A percentile compares a stretch with the other conserved stretches of the same genome.
phyloP scores from a whole-genome alignment of 2,113 vertebrate genomes.

The Mobula birostris region DNA sequence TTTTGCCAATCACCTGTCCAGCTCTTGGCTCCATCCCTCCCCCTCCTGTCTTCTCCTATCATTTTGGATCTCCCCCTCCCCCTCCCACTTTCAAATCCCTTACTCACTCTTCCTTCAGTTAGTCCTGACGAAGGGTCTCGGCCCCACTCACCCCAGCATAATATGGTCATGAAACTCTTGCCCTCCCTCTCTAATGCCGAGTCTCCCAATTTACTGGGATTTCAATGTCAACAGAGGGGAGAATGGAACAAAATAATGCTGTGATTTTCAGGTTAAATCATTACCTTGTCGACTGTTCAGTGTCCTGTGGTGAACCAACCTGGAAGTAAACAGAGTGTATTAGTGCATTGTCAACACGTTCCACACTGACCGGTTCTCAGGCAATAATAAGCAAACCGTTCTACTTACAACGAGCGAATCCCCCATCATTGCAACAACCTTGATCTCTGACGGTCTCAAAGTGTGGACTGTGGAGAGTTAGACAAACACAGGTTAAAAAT shows the following conservation, averaged over 20 bases:
- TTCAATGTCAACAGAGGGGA: background rate
- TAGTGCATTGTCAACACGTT: fast-evolving
- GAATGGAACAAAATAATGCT: background rate
- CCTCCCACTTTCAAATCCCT: too few relatives aligned
- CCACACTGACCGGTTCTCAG: background rate
- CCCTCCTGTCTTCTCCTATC: too few relatives aligned
- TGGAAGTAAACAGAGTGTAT: conserved; percentile 1
- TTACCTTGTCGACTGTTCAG: background rate
- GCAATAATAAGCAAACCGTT: fast-evolving
- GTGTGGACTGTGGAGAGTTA: conserved; percentile 54
- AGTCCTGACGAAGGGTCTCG: too few relatives aligned
- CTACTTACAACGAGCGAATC: conserved; percentile 56
- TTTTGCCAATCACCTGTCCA: too few relatives aligned
- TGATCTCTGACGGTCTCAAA: conserved; percentile 58
- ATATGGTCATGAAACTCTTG: background rate
- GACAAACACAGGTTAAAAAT: conserved; percentile 13
- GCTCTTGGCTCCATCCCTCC: too few relatives aligned
- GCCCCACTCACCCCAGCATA: background rate
- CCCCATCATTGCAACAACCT: conserved; percentile 53
- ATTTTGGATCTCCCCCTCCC: too few relatives aligned
- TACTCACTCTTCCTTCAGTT: too few relatives aligned
- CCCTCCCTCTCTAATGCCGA: background rate
- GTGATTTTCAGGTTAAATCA: conserved; percentile 39
- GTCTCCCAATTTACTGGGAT: background rate
- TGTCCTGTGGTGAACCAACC: background rate